Conservation (phyloP, 2,888 invertebrate species). For the Acleris emargana region DNA sequence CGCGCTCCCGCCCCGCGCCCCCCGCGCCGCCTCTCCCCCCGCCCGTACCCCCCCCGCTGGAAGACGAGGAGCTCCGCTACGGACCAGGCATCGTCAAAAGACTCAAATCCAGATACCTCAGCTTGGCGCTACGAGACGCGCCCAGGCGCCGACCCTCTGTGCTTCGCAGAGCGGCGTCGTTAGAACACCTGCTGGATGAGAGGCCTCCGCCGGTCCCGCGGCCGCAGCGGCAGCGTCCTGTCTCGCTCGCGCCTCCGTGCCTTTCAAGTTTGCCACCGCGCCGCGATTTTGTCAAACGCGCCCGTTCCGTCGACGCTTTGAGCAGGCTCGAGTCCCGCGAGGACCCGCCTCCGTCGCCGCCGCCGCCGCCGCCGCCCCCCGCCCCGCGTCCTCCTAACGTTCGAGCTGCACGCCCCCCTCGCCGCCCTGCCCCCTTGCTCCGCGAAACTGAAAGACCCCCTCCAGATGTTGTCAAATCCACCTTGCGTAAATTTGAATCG, state of each 20-base stretch:
- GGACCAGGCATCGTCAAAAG: constrained; percentile 96
- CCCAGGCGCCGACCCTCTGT: constrained; percentile 87
- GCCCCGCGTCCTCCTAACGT: constrained; percentile 81
- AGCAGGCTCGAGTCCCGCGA: constrained; percentile 85
- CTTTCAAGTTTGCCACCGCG: constrained; percentile 59
- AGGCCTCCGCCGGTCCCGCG: constrained; percentile 62
- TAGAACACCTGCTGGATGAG: constrained; percentile 93
- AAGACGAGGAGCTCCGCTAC: constrained; percentile 91
- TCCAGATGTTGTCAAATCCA: constrained; percentile 94
- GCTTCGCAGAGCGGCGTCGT: constrained; percentile 91
- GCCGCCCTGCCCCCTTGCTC: constrained; percentile 85
- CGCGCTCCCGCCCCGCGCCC: constrained; percentile 59
- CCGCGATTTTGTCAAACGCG: constrained; percentile 89
- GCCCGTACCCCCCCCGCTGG: constrained; percentile 58
- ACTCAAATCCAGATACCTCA: constrained; percentile 93
- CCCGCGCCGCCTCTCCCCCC: constrained; percentile 57
- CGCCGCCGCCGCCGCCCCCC: constrained; percentile 62
- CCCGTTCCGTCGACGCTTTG: constrained; percentile 93
- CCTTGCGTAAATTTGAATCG: constrained; percentile 92
- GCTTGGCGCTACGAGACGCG: constrained; percentile 91
- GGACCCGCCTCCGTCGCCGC: constrained; percentile 82
- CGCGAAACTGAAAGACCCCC: constrained; percentile 93
- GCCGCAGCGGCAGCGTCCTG: constrained; percentile 58
- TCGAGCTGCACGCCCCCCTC: constrained; percentile 59
- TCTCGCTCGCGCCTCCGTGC: constrained; percentile 56